Percentiles rank a stretch among this genome's conserved stretches.
These are phyloP conservation scores for Cyclophora punctaria DNA, from an alignment of 2,888 invertebrate species.

Conservation along the genomic window DNA sequence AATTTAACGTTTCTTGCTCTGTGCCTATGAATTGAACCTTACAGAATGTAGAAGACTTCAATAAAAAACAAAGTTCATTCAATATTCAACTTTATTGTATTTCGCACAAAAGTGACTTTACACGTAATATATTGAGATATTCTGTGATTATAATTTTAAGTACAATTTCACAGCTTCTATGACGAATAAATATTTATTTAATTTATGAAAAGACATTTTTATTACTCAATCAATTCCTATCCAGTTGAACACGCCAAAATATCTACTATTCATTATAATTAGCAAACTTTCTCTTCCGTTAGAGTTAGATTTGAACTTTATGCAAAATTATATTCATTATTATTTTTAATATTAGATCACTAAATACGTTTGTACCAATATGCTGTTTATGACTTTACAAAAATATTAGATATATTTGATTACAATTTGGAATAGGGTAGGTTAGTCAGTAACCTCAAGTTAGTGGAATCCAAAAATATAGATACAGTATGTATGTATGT, in stretches of 20 bases:
- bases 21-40: too few species aligned
- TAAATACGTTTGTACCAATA: conserved; percentile 41
- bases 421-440: conserved; percentile 2
- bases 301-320: neutral
- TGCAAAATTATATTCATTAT: conserved; percentile 8
- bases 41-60: neutral
- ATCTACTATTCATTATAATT: too few species aligned
- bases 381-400: conserved; percentile 22
- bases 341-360: conserved; percentile 16
- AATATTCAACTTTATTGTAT: conserved; percentile 54
- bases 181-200: conserved; percentile 49
- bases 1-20: too few species aligned
- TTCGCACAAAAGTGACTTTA: conserved; percentile 69
- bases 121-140: conserved; percentile 65
- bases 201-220: conserved; percentile 8
- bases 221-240: conserved; percentile 52
- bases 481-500: neutral
- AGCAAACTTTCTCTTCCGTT: neutral
- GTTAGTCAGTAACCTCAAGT: neutral
- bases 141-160: conserved; percentile 64
- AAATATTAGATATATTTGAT: conserved; percentile 7
- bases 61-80: conserved; percentile 19
- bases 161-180: conserved; percentile 68
- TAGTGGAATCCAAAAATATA: neutral
- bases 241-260: conserved; percentile 29